Base-by-base conservation (phyloP, 2,797 vertebrate species). In the Cygnus olor region DNA sequence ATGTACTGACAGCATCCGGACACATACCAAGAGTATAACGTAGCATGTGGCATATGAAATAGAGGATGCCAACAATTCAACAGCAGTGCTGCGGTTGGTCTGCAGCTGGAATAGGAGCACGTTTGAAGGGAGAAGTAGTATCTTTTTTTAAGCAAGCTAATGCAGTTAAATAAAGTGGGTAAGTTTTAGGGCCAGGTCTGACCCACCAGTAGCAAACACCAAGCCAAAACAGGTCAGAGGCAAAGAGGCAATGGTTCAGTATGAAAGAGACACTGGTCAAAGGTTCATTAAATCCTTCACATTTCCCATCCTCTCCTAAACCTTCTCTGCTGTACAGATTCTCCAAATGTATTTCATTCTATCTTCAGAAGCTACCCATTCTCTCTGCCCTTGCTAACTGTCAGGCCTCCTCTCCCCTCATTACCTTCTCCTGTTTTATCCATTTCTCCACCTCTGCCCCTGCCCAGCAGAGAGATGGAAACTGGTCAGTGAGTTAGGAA, bases 331-430 rank as follows among this genome's bases (percentile, higher is more conserved):
- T 77, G 36, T 74, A 14, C 42, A 73, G 57, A 30, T 49, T 9
- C 51, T 56, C n/a, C 64, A n/a, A 12, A 7, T 54, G 7, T 63
- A 3, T 85, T 81, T 81, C 21, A 36, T 14, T 36, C 25, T 40
- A 21, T 3, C 42, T 4, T 60, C 54, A 18, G 7, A 28, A 66
- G 22, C 6, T 0, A 0, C 8, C 27, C 40, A 5, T 6, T 32
- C 20, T 72, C 38, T 76, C 36, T 92, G 32, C 13, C 6, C 18
- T 61, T 13, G 10, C 8, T 74, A 30, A 80, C 25, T 64, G 3
- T 6, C 34, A 51, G 8, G 24, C 36, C 25, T 56, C 6, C 10
- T 60, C 42, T 63, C 6, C 6, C 61, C 22, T 72, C n/a, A 22
- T 25, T 38, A 32, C 10, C 22, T 73, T 54, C 28, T 25, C 4